A percentile compares a stretch with the other conserved stretches of the same genome.
Conservation (phyloP, 1,140 invertebrate species). For the Dryas iulia region DNA sequence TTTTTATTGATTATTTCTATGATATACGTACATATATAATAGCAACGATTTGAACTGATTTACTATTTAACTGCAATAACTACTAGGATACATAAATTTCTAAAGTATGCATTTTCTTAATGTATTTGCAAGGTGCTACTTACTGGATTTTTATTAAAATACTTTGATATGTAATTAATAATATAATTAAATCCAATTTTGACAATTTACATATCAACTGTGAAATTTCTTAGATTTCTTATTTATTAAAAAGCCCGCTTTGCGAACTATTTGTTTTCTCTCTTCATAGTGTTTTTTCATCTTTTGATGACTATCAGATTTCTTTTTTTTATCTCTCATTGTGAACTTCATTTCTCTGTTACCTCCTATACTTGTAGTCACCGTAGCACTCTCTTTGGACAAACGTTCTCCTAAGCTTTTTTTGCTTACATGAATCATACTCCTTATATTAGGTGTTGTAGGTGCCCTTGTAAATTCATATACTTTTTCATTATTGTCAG, state of each 20-base stretch:
- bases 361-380: slow-evolving; percentile 82
- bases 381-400: slow-evolving; percentile 80
- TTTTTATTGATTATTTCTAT: no score
- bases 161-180: background rate
- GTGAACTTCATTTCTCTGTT: slow-evolving; percentile 91
- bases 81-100: no score
- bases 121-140: no score
- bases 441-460: slow-evolving; percentile 53
- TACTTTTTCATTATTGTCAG: slow-evolving; percentile 46
- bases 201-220: background rate
- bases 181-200: background rate
- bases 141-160: no score
- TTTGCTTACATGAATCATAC: slow-evolving; percentile 78
- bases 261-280: slow-evolving; percentile 85
- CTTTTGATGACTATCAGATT: slow-evolving; percentile 80
- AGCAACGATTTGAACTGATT: no score
- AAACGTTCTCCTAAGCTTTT: slow-evolving; percentile 87
- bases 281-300: slow-evolving; percentile 86
- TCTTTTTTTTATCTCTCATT: slow-evolving; percentile 69
- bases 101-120: no score
- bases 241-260: slow-evolving; percentile 79
- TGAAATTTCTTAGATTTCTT: slow-evolving; percentile 44
- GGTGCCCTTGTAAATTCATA: slow-evolving; percentile 48
- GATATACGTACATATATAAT: no score
- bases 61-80: no score